Base-by-base conservation (phyloP, 2,888 invertebrate species). In the Incurvaria masculella region DNA sequence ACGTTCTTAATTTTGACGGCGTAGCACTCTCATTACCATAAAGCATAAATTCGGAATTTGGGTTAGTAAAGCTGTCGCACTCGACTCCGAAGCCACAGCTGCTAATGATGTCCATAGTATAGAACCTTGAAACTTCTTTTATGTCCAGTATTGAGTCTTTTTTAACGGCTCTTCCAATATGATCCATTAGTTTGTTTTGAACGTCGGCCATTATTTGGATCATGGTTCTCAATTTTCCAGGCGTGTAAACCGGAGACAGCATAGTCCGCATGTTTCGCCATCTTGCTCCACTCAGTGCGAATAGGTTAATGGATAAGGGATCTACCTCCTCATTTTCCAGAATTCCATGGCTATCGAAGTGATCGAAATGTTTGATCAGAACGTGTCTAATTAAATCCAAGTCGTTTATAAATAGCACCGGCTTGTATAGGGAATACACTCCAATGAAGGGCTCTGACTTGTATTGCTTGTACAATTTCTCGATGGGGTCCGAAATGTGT, bases 321-420 rank as follows among this genome's bases (percentile, higher is more conserved):
- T 82, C 80, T 45, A 68, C 63, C 38, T 72, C 58, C 55, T 79
- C 79, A 52, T 81, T 75, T 44, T 69, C 48, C 14, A 39, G 18
- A 21, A 80, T 57, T 4, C 81, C 81, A 19, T 81, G 73, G 64
- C 83, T 82, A 49, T 73, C 69, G 53, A 83, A 83, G 58, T 78
- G 68, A 3, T 57, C 60, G 54, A 85, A 88, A 59, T 87, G 86
- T 56, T 76, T 81, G 41, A 81, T 75, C 55, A 87, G 60, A 18
- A 88, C 72, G 45, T 79, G 69, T 53, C 83, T 84, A 1, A 82
- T 81, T 50, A 87, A 59, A 14, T 82, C 79, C 11, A 83, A 79
- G 63, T 87, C 85, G 48, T 86, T 69, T 6, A 87, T 67, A 23
- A 86, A 61, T 26, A 88, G 61, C n/a, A 81, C 81, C 2, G 84